Conservation (phyloP, 2,797 vertebrate genomes). For the Thalassophryne amazonica region DNA sequence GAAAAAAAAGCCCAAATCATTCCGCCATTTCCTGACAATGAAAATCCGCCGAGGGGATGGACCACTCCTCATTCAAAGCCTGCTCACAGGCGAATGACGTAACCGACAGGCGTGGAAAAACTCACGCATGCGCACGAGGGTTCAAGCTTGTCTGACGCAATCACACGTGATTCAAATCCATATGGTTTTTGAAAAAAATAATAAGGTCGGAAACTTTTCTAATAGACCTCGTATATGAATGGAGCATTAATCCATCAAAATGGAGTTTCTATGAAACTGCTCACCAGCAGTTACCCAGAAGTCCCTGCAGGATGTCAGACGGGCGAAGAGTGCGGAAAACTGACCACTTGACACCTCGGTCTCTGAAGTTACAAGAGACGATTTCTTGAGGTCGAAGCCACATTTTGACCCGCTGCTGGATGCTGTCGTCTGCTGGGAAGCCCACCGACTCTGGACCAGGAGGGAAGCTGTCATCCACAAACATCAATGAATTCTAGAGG, state of each 20-base stretch:
- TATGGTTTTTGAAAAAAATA: no score
- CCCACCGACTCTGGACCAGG: conserved; percentile 83
- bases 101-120: no score
- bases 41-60: no score
- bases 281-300: conserved; percentile 91
- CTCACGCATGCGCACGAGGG: no score
- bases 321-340: conserved; percentile 84
- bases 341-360: conserved; percentile 64
- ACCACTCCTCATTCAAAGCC: no score
- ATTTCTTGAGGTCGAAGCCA: conserved; percentile 84
- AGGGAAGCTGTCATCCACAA: conserved; percentile 88
- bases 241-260: background rate
- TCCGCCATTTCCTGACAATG: no score
- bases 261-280: conserved; percentile 3
- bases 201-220: no score
- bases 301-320: conserved; percentile 86
- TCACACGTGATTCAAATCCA: no score
- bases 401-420: conserved; percentile 82
- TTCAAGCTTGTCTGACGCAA: no score
- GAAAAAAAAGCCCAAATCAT: no score
- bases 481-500: conserved; percentile 81
- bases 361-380: conserved; percentile 70
- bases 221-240: no score
- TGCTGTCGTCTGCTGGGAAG: conserved; percentile 80
- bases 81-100: no score